These are phyloP conservation scores for Cataglyphis rosenhaueri DNA, from an alignment of 2,888 invertebrate species.

Conservation along the genomic window DNA sequence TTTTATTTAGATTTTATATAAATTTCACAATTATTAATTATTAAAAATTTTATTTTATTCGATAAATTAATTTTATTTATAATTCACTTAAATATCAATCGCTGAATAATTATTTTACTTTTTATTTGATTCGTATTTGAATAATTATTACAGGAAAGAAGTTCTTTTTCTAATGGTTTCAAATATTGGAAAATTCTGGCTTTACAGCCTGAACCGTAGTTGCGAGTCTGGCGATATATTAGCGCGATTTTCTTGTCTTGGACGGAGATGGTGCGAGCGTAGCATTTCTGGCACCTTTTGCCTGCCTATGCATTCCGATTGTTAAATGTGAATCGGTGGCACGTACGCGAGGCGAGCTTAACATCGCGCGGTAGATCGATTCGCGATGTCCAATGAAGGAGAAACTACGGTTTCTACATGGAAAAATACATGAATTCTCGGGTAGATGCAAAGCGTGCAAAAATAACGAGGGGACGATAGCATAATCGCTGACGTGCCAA, in stretches of 20 bases:
- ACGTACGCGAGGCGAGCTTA: conserved; percentile 45
- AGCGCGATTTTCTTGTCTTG: conserved; percentile 57
- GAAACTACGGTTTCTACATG: conserved; percentile 17
- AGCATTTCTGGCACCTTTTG: conserved; percentile 61
- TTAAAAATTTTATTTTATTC: not conserved
- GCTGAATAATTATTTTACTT: not conserved
- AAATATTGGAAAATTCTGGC: not conserved
- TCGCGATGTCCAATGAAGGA: conserved; percentile 23
- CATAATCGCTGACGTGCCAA: conserved; percentile 21
- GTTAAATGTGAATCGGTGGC: conserved; percentile 75
- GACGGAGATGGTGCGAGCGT: conserved; percentile 48
- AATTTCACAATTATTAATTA: not conserved
- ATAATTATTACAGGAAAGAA: not conserved
- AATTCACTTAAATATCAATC: not conserved
- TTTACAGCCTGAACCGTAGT: not conserved
- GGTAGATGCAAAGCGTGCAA: not conserved
- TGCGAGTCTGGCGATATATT: conserved; percentile 9
- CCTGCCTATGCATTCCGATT: conserved; percentile 72
- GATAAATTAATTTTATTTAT: not conserved
- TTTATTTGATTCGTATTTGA: not conserved
- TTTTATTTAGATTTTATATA: not conserved
- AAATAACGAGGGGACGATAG: conserved; percentile 15
- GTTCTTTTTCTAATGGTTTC: not conserved
- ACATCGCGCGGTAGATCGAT: conserved; percentile 26
- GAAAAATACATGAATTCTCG: conserved; percentile 25